Conservation (phyloP, 2,888 invertebrate genomes). For the Adineta ricciae region DNA sequence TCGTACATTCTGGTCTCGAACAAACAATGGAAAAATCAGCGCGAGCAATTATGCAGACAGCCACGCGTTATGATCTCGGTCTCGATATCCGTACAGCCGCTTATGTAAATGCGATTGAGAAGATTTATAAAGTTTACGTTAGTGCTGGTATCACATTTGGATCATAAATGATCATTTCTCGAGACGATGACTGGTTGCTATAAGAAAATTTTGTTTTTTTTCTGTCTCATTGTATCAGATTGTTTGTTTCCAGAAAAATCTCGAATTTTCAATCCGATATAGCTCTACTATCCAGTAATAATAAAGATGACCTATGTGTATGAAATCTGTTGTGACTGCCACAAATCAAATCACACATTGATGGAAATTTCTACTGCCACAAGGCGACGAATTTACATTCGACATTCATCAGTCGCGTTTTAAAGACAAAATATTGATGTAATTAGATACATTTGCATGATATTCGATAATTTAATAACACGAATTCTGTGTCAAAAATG, state of each 20-base stretch:
- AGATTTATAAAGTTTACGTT: slow-evolving; percentile 85
- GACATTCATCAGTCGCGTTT: too few species aligned
- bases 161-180: background rate
- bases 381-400: too few species aligned
- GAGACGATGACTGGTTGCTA: background rate
- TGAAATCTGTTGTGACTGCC: too few species aligned
- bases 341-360: too few species aligned
- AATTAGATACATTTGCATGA: too few species aligned
- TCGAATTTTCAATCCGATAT: background rate
- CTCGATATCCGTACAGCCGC: slow-evolving; percentile 90
- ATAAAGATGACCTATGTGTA: too few species aligned
- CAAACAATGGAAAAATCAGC: slow-evolving; percentile 95
- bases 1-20: slow-evolving; percentile 91
- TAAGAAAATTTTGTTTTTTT: background rate
- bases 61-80: slow-evolving; percentile 79
- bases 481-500: too few species aligned
- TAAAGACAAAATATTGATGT: too few species aligned
- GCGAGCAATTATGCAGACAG: slow-evolving; percentile 81
- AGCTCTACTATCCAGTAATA: too few species aligned
- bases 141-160: slow-evolving; percentile 81
- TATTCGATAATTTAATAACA: too few species aligned
- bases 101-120: slow-evolving; percentile 86
- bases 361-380: too few species aligned
- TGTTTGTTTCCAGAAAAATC: background rate
- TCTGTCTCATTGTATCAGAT: background rate